Base-by-base conservation (phyloP, 2,888 invertebrate genomes). In the Perdita meconis region DNA sequence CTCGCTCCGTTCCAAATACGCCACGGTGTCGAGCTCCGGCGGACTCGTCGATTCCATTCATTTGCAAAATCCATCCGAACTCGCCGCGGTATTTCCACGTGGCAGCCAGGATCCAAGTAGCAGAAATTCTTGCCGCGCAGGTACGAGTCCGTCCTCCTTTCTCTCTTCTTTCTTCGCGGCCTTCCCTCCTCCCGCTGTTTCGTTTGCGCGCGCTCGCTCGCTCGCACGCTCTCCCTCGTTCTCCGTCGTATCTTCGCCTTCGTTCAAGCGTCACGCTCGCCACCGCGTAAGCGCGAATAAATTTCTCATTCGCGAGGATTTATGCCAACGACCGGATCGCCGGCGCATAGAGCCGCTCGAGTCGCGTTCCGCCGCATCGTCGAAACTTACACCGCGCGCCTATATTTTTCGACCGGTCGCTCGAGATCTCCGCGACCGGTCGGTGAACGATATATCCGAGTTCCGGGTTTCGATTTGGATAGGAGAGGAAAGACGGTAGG, bases 81-180 rank as follows among this genome's bases (percentile, higher is more conserved):
- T n/a, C 61, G 30, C 10, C 13, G n/a, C n/a, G 19, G 22, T 13
- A 40, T 66, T 66, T 80, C 38, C 61, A 74, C 71, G 55, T 68
- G 66, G 71, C 56, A 24, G 22, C 30, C 24, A 53, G 40, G 24
- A 51, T 65, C 69, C 57, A 60, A 71, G 66, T 66, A 57, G 80
- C 63, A 76, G 78, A 83, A 83, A 83, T 80, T 78, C 83, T 82
- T 60, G 80, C 73, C 51, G 70, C 38, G 44, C 81, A 72, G 77
- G 74, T 79, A 70, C 73, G 64, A 66, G 72, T 55, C 34, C 61
- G 76, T 77, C 68, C 74, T 76, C 68, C 70, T 81, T 79, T 71
- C 64, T 63, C 67, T 42, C 60, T 61, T 60, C 51, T 56, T 51
- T 74, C 57, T 24, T 42, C 51, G 57, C 68, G 67, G 30, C 44